phyloP scores from a whole-genome alignment of 2,113 vertebrate genomes.

The Mohoua ochrocephala region DNA sequence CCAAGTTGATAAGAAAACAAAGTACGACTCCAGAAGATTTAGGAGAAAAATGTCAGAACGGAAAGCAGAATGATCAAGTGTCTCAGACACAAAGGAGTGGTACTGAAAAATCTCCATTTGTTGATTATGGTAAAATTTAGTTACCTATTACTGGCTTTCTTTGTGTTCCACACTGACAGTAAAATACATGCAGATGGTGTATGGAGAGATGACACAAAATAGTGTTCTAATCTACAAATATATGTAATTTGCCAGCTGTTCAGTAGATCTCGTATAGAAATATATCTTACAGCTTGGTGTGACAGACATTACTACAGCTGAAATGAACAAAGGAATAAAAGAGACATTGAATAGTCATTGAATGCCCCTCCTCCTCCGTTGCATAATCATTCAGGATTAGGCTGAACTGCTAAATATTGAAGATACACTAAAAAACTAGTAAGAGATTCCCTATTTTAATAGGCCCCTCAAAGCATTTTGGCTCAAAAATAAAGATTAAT shows the following conservation, averaged over 20 bases:
- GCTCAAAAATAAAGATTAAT: not conserved
- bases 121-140: not conserved
- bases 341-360: not conserved
- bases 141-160: not conserved
- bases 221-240: not conserved
- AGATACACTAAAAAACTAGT: not conserved
- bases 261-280: not conserved
- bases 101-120: not conserved
- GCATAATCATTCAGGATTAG: not conserved
- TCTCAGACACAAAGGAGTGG: not conserved
- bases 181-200: not conserved
- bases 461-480: not conserved
- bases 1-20: not conserved
- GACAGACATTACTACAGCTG: not conserved
- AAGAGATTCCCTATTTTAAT: not conserved
- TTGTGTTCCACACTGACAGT: not conserved
- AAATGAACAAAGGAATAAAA: not conserved
- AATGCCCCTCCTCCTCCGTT: not conserved
- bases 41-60: not conserved
- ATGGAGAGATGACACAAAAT: not conserved
- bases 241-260: not conserved
- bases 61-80: not conserved
- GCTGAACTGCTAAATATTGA: not conserved
- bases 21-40: not conserved
- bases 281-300: not conserved